These are phyloP conservation scores for Pygocentrus nattereri DNA, from an alignment of 2,797 vertebrate species.

Conservation along the genomic window DNA sequence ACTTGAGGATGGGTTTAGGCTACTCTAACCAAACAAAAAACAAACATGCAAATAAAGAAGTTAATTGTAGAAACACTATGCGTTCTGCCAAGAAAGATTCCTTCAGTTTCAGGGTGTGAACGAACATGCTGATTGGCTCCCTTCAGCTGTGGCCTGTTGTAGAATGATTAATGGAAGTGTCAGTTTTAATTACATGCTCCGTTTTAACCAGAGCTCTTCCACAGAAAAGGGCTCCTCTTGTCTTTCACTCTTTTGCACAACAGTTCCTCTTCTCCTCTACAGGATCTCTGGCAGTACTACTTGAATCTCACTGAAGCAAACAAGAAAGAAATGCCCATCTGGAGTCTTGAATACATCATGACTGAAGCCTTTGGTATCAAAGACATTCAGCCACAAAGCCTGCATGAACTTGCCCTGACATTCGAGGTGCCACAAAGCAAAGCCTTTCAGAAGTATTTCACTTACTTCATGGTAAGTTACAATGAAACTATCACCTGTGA, in stretches of 20 bases:
- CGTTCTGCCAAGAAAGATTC: too few relatives aligned
- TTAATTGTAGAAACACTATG: background rate
- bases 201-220: conserved; percentile 36
- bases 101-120: background rate
- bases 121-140: background rate
- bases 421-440: conserved; percentile 75
- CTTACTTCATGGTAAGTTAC: conserved; percentile 87
- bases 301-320: conserved; percentile 97
- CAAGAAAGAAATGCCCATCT: conserved; percentile 82
- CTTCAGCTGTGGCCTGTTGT: conserved; percentile 12
- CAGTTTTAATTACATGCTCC: conserved; percentile 64
- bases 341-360: conserved; percentile 91
- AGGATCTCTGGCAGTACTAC: conserved; percentile 96
- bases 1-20: too few relatives aligned
- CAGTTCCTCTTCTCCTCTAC: conserved; percentile 26
- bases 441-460: conserved; percentile 86
- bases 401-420: conserved; percentile 83
- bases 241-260: conserved; percentile 53
- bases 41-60: background rate
- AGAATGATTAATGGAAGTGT: conserved; percentile 69
- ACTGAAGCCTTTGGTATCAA: conserved; percentile 84
- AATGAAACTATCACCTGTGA: conserved; percentile 76
- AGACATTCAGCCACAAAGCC: conserved; percentile 85
- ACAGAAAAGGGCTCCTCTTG: conserved; percentile 20
- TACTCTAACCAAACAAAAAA: too few relatives aligned